A percentile compares a stretch with the other conserved stretches of the same genome.
Conservation (phyloP, 2,797 vertebrate genomes). For the Vultur gryphus region DNA sequence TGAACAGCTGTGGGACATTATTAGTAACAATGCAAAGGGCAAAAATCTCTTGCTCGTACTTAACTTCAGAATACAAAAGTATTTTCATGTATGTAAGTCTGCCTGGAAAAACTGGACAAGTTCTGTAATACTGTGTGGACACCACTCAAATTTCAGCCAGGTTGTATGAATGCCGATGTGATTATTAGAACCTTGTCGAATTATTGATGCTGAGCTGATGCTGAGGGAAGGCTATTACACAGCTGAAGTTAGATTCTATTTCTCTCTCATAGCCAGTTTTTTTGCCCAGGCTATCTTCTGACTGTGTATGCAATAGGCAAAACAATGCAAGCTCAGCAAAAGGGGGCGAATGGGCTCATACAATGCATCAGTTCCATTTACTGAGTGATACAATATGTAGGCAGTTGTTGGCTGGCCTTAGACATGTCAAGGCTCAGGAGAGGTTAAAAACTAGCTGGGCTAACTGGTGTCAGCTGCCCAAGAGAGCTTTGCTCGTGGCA, state of each 20-base stretch:
- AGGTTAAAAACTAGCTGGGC: background rate
- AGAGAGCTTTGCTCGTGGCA: constrained; percentile 22
- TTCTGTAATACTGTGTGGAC: background rate
- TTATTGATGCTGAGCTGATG: background rate
- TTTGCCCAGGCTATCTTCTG: background rate
- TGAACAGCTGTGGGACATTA: constrained; percentile 18
- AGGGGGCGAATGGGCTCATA: background rate
- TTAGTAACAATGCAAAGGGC: constrained; percentile 27
- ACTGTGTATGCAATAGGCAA: background rate
- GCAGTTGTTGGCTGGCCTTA: background rate
- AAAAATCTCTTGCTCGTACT: background rate
- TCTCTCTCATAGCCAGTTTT: constrained; percentile 3
- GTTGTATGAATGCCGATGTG: background rate
- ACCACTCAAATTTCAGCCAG: background rate
- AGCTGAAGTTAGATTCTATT: background rate
- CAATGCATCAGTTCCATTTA: background rate
- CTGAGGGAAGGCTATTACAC: background rate
- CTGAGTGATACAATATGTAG: background rate
- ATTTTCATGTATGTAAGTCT: background rate
- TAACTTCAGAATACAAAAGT: background rate
- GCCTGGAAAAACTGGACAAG: background rate
- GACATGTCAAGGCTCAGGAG: background rate
- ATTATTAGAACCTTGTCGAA: background rate
- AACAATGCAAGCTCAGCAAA: constrained; percentile 38
- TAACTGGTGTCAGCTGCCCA: constrained; percentile 52